Conservation (phyloP, 1,140 invertebrate species). For the Sinella curviseta region DNA sequence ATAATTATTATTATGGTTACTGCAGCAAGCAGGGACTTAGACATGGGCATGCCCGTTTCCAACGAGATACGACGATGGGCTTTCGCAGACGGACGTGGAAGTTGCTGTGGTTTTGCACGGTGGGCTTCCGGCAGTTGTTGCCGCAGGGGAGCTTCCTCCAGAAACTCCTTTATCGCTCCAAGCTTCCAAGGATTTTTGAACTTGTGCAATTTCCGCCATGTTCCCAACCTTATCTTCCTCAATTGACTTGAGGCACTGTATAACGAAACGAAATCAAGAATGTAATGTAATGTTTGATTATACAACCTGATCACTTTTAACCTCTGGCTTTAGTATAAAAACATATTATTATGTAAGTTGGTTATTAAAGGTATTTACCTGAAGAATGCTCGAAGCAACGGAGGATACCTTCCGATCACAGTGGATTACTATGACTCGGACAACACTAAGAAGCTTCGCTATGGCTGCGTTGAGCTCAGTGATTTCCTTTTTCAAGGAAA, state of each 20-base stretch:
- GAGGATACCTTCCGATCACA: conserved; percentile 42
- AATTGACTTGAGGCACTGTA: conserved; percentile 41
- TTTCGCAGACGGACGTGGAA: not conserved
- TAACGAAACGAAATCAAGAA: conserved; percentile 12
- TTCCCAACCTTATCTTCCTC: conserved; percentile 39
- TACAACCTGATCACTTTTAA: not conserved
- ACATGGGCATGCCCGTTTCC: conserved; percentile 9
- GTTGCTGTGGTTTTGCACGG: conserved; percentile 3
- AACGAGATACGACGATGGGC: not conserved
- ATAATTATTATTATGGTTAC: too few relatives aligned
- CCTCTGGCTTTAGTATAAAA: too few relatives aligned
- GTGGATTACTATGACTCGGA: conserved; percentile 41
- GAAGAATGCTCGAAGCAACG: conserved; percentile 45
- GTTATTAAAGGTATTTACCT: conserved; percentile 30
- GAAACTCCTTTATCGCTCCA: conserved; percentile 30
- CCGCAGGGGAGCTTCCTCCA: not conserved
- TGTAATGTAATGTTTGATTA: not conserved
- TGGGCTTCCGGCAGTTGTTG: not conserved
- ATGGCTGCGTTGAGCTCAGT: conserved; percentile 39
- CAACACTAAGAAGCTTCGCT: conserved; percentile 33
- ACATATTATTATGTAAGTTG: not conserved
- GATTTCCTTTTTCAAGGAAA: conserved; percentile 36
- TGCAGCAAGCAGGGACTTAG: too few relatives aligned
- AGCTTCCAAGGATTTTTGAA: conserved; percentile 42
- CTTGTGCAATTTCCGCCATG: conserved; percentile 33